Conservation (phyloP, 2,113 vertebrate species). For the Gallinago media region DNA sequence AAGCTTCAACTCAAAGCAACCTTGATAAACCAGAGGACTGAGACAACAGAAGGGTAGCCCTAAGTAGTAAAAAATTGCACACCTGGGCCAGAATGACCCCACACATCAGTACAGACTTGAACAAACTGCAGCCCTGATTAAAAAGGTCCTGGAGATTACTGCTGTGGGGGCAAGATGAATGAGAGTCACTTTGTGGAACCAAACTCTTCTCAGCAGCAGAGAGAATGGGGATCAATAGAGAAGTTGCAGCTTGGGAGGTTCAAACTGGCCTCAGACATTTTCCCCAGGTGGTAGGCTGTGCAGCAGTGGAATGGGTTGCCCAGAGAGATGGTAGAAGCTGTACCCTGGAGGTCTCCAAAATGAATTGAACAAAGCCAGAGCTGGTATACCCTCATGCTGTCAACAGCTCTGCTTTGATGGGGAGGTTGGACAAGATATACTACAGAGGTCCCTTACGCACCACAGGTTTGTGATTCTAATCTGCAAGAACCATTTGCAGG, state of each 20-base stretch:
- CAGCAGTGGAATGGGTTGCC: not conserved
- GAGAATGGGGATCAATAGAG: not conserved
- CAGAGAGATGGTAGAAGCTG: not conserved
- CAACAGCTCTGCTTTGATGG: not conserved
- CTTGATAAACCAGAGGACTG: not conserved
- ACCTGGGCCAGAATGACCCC: not conserved
- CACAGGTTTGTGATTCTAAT: not conserved
- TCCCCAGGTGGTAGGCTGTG: not conserved
- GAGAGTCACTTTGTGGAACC: not conserved
- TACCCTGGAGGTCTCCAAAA: not conserved
- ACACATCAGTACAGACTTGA: not conserved
- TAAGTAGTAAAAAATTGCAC: not conserved
- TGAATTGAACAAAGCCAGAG: not conserved
- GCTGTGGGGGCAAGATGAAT: not conserved
- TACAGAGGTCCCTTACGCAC: not conserved
- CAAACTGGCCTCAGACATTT: not conserved
- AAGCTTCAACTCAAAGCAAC: not conserved
- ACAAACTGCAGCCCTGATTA: not conserved
- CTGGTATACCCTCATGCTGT: rapidly evolving
- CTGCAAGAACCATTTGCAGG: not conserved
- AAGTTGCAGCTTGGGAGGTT: not conserved
- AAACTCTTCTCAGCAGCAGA: not conserved
- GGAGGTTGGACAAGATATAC: not conserved
- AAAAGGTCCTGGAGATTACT: not conserved
- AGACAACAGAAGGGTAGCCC: not conserved